Evolutionary conservation across 2,797 vertebrate genomes (phyloP).

Genomic region (Phrynocephalus vlangalii): DNA sequence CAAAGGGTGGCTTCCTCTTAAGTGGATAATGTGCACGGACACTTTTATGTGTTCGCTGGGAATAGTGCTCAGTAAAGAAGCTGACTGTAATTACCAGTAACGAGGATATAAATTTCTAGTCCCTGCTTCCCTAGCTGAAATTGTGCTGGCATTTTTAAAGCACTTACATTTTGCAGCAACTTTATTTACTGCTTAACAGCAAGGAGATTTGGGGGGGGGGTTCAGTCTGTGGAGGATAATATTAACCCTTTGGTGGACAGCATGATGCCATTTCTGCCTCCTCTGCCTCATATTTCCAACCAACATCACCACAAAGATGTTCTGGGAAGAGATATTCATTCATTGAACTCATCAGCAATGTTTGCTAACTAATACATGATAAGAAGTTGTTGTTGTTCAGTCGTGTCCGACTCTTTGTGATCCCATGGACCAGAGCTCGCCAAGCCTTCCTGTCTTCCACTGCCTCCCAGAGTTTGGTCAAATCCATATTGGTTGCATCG

Average conservation of each 20-base stretch:
- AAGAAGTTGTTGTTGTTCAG: too few relatives aligned
- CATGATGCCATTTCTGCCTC: neutral
- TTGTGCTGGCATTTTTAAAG: slow-evolving; percentile 63
- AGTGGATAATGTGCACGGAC: slow-evolving; percentile 62
- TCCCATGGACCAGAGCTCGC: too few relatives aligned
- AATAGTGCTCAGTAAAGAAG: slow-evolving; percentile 68
- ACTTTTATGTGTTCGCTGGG: slow-evolving; percentile 69
- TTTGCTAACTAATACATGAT: neutral
- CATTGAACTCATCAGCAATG: neutral
- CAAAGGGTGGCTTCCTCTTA: slow-evolving; percentile 53
- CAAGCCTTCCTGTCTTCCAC: too few relatives aligned
- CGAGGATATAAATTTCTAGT: slow-evolving; percentile 71
- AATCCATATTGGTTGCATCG: too few relatives aligned
- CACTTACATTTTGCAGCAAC: slow-evolving; percentile 66
- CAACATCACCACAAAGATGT: neutral
- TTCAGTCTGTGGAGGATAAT: slow-evolving; percentile 58
- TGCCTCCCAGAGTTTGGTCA: too few relatives aligned
- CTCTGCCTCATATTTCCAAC: neutral
- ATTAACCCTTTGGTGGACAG: slow-evolving; percentile 57
- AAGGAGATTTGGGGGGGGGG: slow-evolving; percentile 49
- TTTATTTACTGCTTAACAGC: slow-evolving; percentile 68
- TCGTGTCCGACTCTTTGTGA: too few relatives aligned
- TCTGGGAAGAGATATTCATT: too few relatives aligned
- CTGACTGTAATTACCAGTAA: slow-evolving; percentile 73
- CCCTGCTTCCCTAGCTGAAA: slow-evolving; percentile 60